Base-by-base conservation (phyloP, 2,797 vertebrate species). In the Pempheris klunzingeri region DNA sequence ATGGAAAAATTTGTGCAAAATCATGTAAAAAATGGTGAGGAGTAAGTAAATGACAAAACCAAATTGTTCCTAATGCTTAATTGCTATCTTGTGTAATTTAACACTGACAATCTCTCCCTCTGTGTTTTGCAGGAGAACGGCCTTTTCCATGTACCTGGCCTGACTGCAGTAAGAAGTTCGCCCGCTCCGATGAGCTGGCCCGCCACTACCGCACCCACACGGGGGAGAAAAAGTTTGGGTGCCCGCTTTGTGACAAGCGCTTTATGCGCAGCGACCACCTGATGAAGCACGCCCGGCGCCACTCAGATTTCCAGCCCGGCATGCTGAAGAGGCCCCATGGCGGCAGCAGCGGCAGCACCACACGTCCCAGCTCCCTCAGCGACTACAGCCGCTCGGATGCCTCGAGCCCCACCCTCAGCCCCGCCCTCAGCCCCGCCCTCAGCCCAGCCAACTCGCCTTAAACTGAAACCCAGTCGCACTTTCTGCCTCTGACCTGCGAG, bases 231-330 rank as follows among this genome's bases (percentile, higher is more conserved):
- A 98, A 97, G 89, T 99, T 99, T 15, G 93, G 97, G 84, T 99
- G 98, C 86, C 98, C 98, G 0, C 96, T 99, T 55, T 99, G 98
- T 0, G 97, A 98, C 90, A 99, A 99, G 87, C 97, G 98, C 86
- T 99, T 99, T 93, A 99, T 99, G 98, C 97, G 98, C 88, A 99
- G 97, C 15, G 98, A 99, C 93, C 98, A 99, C 87, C 96, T 99
- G 93, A 99, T 97, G 77, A 99, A 99, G 94, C 98, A 99, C 0
- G 98, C 98, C 26, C 95, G 98, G 7, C 97, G 98, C 77, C 98
- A 99, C 30, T 96, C 97, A 67, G 96, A 96, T 90, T 99, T 99
- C 92, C 97, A 99, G 80, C 97, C 97, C 0, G 95, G 96, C 92
- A 98, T 99, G 97, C 95, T 99, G 65, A 97, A 97, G 93, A 92